These are phyloP conservation scores for Pyrocephalus nanus DNA, from an alignment of 2,797 vertebrate species.

Conservation along the genomic window DNA sequence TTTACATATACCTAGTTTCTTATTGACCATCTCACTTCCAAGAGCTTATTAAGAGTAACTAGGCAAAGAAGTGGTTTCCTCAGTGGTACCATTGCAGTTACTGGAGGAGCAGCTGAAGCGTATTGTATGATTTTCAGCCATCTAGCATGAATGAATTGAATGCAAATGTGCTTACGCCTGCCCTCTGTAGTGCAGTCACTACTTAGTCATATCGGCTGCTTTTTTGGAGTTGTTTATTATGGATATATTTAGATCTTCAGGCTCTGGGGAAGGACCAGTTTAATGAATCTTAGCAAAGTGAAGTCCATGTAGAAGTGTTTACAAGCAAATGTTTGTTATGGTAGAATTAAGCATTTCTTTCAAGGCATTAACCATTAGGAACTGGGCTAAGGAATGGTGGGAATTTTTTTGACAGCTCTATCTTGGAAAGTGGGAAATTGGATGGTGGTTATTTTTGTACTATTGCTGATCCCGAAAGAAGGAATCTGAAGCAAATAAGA, in stretches of 20 bases:
- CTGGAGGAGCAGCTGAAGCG: slow-evolving; percentile 6
- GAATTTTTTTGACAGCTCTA: not conserved
- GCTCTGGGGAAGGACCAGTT: not conserved
- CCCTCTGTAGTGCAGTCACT: slow-evolving; percentile 66
- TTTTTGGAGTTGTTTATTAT: slow-evolving; percentile 50
- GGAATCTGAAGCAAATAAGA: not conserved
- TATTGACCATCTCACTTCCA: not conserved
- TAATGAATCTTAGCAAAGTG: not conserved
- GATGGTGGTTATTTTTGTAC: not conserved
- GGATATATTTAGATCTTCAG: slow-evolving; percentile 32
- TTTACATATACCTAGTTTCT: slow-evolving; percentile 25
- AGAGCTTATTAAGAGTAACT: not conserved
- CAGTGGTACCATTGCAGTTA: not conserved
- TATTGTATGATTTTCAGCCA: slow-evolving; percentile 34
- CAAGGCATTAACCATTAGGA: not conserved
- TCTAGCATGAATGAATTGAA: slow-evolving; percentile 62
- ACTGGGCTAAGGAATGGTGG: not conserved
- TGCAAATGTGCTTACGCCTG: slow-evolving; percentile 66
- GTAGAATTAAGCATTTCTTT: not conserved
- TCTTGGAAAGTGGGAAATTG: not conserved
- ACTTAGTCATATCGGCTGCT: slow-evolving; percentile 50
- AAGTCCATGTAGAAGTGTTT: not conserved
- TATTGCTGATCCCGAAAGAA: not conserved
- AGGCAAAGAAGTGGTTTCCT: not conserved
- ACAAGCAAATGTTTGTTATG: not conserved